Percentiles rank a stretch among this genome's conserved stretches.
Evolutionary conservation across 1,140 invertebrate species (phyloP).

Genomic region (Galleria mellonella): DNA sequence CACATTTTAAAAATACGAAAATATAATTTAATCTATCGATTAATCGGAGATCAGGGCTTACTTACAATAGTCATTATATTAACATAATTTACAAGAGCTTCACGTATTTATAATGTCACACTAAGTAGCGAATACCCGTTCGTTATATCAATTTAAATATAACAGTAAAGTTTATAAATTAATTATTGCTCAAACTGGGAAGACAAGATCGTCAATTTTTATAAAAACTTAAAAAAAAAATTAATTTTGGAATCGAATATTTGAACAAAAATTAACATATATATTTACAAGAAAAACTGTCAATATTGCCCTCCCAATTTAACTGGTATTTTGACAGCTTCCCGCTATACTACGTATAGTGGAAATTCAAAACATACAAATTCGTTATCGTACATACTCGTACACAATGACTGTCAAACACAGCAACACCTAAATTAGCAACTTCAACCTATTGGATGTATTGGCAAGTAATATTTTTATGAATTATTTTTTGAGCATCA

Average conservation of each 20-base stretch:
- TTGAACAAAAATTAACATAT: background rate
- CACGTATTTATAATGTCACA: conserved; percentile 13
- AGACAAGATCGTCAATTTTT: conserved; percentile 5
- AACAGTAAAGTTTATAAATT: conserved; percentile 13
- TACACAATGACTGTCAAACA: no score
- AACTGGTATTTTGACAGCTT: conserved; percentile 14
- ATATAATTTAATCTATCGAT: conserved; percentile 62
- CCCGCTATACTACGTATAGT: conserved; percentile 35
- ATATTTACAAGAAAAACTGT: background rate
- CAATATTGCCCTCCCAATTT: conserved; percentile 5
- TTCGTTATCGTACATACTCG: no score
- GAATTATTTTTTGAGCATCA: no score
- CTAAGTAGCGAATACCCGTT: conserved; percentile 36
- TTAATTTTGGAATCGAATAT: background rate
- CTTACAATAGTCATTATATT: conserved; percentile 18
- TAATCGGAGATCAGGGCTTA: conserved; percentile 55
- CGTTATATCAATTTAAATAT: conserved; percentile 24
- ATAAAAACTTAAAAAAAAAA: background rate
- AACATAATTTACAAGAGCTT: conserved; percentile 9
- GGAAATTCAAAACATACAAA: conserved; percentile 18
- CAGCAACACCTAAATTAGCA: no score
- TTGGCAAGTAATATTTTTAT: no score
- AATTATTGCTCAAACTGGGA: conserved; percentile 13
- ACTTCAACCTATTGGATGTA: no score
- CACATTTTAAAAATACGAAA: conserved; percentile 46